A percentile compares a stretch with the other conserved stretches of the same genome.
phyloP scores from a whole-genome alignment of 2,888 invertebrate genomes.

The Neelides folsomi region DNA sequence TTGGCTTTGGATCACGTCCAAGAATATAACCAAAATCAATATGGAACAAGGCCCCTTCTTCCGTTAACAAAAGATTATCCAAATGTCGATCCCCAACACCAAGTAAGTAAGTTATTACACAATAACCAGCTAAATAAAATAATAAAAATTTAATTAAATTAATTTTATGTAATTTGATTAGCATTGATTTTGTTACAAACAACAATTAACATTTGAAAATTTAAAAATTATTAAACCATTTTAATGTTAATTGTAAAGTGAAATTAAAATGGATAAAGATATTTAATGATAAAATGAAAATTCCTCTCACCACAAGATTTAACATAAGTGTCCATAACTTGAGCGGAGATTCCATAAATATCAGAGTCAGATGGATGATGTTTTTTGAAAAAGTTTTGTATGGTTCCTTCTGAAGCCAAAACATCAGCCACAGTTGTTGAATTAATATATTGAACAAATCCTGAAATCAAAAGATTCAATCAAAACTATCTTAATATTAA shows the following conservation, averaged over 20 bases:
- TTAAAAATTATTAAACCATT: too few relatives aligned
- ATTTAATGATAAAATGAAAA: background rate
- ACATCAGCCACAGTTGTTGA: constrained; percentile 87
- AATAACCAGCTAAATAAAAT: constrained; percentile 64
- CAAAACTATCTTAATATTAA: background rate
- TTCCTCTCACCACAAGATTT: constrained; percentile 60
- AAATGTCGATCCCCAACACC: constrained; percentile 96
- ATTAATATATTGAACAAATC: constrained; percentile 91
- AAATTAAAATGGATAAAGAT: too few relatives aligned
- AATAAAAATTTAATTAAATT: constrained; percentile 1
- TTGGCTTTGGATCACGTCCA: constrained; percentile 94
- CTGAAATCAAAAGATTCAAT: too few relatives aligned
- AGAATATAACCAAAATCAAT: constrained; percentile 97
- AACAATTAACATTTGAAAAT: too few relatives aligned
- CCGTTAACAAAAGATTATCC: constrained; percentile 87
- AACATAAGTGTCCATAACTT: constrained; percentile 96
- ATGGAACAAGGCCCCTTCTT: constrained; percentile 81
- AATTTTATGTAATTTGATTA: background rate
- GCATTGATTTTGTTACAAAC: too few relatives aligned
- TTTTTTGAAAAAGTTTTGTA: constrained; percentile 84
- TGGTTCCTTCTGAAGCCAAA: constrained; percentile 68
- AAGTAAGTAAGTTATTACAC: constrained; percentile 91
- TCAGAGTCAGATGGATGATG: constrained; percentile 75
- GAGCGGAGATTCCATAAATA: constrained; percentile 78
- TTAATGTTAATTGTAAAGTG: too few relatives aligned